phyloP scores from a whole-genome alignment of 2,888 invertebrate species.

The Plebejus melissa region DNA sequence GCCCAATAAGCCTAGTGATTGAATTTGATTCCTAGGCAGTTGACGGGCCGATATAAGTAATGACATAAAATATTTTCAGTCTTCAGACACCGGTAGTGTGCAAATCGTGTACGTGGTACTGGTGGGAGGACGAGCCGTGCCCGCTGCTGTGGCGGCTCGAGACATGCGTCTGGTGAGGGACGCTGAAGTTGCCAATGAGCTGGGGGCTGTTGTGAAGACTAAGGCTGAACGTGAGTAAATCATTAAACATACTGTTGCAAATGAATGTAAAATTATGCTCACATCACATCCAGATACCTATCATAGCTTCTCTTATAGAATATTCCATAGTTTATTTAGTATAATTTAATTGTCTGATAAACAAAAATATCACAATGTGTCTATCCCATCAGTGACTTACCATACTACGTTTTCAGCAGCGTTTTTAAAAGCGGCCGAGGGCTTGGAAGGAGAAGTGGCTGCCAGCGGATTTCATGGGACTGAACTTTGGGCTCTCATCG shows the following conservation, averaged over 20 bases:
- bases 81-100: slow-evolving; percentile 74
- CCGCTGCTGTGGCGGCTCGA: slow-evolving; percentile 88
- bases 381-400: not conserved
- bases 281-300: not conserved
- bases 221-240: slow-evolving; percentile 89
- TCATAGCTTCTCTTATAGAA: not conserved
- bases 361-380: not conserved
- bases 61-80: slow-evolving; percentile 43
- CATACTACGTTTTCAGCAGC: slow-evolving; percentile 68
- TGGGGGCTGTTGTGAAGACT: slow-evolving; percentile 87
- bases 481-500: slow-evolving; percentile 81
- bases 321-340: not conserved
- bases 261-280: not conserved
- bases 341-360: no score
- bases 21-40: no score
- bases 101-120: slow-evolving; percentile 89
- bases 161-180: slow-evolving; percentile 91
- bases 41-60: no score
- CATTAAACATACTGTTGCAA: not conserved
- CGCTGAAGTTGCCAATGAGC: slow-evolving; percentile 85
- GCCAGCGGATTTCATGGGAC: slow-evolving; percentile 54
- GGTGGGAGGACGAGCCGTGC: slow-evolving; percentile 88
- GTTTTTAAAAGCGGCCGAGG: slow-evolving; percentile 82
- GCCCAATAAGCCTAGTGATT: no score
- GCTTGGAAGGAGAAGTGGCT: slow-evolving; percentile 77